Percentiles rank a stretch among this genome's conserved stretches.
phyloP scores from a whole-genome alignment of 2,797 vertebrate genomes.

The Periparus ater region DNA sequence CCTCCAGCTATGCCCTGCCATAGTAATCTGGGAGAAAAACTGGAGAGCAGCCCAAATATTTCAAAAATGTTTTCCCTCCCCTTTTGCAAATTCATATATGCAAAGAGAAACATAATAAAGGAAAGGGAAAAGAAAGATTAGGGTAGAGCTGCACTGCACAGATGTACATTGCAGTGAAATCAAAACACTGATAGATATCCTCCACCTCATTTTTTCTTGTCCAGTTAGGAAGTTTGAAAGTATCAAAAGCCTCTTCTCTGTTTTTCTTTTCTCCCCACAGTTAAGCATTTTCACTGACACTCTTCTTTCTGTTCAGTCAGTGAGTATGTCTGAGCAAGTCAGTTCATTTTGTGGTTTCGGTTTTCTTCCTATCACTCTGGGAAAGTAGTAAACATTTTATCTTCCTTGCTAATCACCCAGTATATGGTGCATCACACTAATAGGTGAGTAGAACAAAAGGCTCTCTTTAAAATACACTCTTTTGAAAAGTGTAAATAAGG shows the following conservation, averaged over 20 bases:
- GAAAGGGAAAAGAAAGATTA: background rate
- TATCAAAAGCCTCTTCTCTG: background rate
- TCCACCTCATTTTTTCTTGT: background rate
- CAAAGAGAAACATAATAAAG: background rate
- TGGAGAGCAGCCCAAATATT: background rate
- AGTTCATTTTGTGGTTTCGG: background rate
- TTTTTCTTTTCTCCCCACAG: background rate
- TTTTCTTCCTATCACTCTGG: background rate
- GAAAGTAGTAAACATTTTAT: background rate
- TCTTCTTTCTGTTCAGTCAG: background rate
- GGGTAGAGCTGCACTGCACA: background rate
- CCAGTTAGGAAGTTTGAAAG: background rate
- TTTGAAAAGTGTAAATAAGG: background rate
- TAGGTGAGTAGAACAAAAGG: background rate
- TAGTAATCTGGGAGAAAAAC: background rate
- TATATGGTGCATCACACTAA: background rate
- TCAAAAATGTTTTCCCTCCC: background rate
- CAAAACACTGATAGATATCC: background rate
- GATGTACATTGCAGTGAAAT: background rate
- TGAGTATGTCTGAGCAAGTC: background rate
- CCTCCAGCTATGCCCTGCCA: background rate
- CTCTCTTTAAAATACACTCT: background rate
- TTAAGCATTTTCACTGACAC: background rate
- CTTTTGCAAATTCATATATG: background rate
- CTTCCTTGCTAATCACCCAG: background rate